These are phyloP conservation scores for Drosophila helvetica DNA, from an alignment of 2,888 invertebrate genomes.

Conservation along the genomic window DNA sequence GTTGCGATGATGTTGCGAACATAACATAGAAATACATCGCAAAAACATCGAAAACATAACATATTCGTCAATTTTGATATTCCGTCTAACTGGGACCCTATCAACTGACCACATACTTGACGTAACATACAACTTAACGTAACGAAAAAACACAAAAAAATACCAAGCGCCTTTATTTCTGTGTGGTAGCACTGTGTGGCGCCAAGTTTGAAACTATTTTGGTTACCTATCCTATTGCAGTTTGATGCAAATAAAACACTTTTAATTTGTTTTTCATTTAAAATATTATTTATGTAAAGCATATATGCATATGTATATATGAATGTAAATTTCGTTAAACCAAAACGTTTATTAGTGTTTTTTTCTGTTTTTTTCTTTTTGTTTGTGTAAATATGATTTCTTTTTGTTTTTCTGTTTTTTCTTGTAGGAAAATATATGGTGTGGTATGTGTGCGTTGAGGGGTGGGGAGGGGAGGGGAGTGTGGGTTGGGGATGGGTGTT, in stretches of 20 bases:
- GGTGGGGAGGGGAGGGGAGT: neutral
- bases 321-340: constrained; percentile 43
- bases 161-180: too few relatives aligned
- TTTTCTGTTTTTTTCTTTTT: constrained; percentile 8
- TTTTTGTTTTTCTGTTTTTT: constrained; percentile 11
- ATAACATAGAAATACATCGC: too few relatives aligned
- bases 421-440: constrained; percentile 48
- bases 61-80: too few relatives aligned
- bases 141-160: too few relatives aligned
- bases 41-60: too few relatives aligned
- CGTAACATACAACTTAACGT: too few relatives aligned
- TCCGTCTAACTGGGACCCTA: too few relatives aligned
- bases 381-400: constrained; percentile 45
- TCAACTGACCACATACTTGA: too few relatives aligned
- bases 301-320: constrained; percentile 38
- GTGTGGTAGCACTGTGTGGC: neutral
- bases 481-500: neutral
- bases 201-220: neutral
- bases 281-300: constrained; percentile 41
- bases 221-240: too few relatives aligned
- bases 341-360: constrained; percentile 31
- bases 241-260: constrained; percentile 4
- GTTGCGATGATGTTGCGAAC: too few relatives aligned
- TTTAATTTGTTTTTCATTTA: constrained; percentile 16
- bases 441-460: constrained; percentile 11